Base-by-base conservation (phyloP, 2,797 vertebrate species). In the Nannoperca australis region DNA sequence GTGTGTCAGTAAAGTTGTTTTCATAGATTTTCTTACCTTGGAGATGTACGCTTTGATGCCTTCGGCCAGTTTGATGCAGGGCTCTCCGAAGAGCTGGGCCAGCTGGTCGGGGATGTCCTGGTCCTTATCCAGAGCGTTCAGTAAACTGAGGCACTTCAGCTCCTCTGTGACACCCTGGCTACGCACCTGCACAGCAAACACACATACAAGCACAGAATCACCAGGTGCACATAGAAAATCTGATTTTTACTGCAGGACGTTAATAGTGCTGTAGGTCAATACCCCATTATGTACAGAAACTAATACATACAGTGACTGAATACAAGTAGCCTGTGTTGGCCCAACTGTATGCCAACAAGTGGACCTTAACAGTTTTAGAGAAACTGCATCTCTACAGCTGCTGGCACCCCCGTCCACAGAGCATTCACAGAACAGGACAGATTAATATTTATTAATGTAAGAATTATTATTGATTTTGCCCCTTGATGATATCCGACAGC, bases 21-120 rank as follows among this genome's bases (percentile, higher is more conserved):
- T 30, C 8, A 1, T 17, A 0, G 13, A 5, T 9, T 6, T 13
- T 44, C 87, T 92, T 84, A 97, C 96, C 94, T 95, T 96, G 82
- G 95, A 96, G 85, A 96, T 95, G 4, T 96, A 97, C 3, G 95
- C 92, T 90, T 96, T 96, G 94, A 97, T 95, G 88, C 95, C 95
- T 86, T 95, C 95, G 7, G 96, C 96, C 90, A 98, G 91, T 72
- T 95, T 96, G 90, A 97, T 94, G 92, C 96, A 97, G 24, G 96
- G 93, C 81, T 96, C 96, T 79, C 94, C 96, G 17, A 94, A 92
- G 65, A 95, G 93, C 88, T 96, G 93, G 50, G 94, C 94, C 82
- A 96, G 88, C 87, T 96, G 92, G 65, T 95, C 94, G 0, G 95
- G 95, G 84, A 95, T 95, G 88, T 96, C 93, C 85, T 90, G 91